Percentiles rank a stretch among this genome's conserved stretches.
Evolutionary conservation across 2,113 vertebrate genomes (phyloP).

Genomic region (Saccopteryx leptura): DNA sequence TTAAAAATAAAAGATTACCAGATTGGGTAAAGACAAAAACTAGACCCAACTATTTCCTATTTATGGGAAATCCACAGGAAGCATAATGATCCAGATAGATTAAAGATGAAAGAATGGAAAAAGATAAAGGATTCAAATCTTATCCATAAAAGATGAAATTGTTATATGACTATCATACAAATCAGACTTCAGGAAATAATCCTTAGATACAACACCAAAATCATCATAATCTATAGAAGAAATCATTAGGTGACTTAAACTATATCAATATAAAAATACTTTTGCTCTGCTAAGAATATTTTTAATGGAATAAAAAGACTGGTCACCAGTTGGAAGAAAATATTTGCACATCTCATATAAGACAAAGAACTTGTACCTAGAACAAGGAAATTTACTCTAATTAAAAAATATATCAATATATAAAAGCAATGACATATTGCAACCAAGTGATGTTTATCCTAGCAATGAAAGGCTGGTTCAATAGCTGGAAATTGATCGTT

Average conservation of each 20-base stretch:
- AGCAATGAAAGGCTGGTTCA: neutral
- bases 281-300: neutral
- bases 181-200: neutral
- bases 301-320: neutral
- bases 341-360: neutral
- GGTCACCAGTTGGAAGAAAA: neutral
- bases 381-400: neutral
- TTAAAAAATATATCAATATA: neutral
- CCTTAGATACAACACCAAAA: neutral
- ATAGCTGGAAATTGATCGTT: constrained; percentile 12
- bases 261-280: neutral
- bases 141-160: neutral
- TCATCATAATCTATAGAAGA: neutral
- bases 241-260: neutral
- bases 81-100: neutral
- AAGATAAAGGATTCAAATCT: neutral
- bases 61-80: neutral
- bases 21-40: neutral
- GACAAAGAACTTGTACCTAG: neutral
- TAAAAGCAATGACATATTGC: neutral
- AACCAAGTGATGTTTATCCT: neutral
- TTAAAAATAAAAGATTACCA: neutral
- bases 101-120: neutral
- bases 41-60: neutral
- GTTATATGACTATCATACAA: neutral